phyloP scores from a whole-genome alignment of 2,888 invertebrate species.

The Apantesis nais region DNA sequence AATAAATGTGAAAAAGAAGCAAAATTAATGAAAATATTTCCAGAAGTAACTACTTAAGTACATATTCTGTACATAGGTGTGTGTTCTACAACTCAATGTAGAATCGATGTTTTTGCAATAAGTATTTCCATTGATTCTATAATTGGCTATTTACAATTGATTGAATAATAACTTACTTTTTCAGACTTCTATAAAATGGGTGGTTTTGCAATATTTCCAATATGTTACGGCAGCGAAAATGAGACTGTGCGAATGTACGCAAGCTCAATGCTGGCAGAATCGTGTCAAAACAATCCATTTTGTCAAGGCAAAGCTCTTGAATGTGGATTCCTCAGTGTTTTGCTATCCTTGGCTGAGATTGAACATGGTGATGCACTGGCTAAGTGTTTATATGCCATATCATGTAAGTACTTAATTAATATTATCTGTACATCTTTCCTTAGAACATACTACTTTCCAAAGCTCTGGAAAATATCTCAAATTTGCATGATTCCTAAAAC shows the following conservation, averaged over 20 bases:
- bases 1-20: no score
- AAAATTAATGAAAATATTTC: no score
- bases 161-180: conserved; percentile 16
- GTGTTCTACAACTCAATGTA: no score
- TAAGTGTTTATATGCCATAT: conserved; percentile 92
- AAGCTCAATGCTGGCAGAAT: conserved; percentile 90
- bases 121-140: background rate
- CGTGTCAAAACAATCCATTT: conserved; percentile 94
- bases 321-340: conserved; percentile 86
- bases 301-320: conserved; percentile 91
- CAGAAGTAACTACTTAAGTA: no score
- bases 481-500: no score
- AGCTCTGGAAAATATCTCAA: no score
- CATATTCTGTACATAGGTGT: no score
- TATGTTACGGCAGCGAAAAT: conserved; percentile 88
- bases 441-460: no score
- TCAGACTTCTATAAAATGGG: conserved; percentile 94
- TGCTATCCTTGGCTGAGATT: conserved; percentile 86
- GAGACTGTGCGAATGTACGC: conserved; percentile 87
- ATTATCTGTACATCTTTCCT: no score
- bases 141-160: background rate
- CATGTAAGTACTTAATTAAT: conserved; percentile 85
- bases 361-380: conserved; percentile 86
- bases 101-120: no score
- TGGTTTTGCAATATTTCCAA: conserved; percentile 90